Evolutionary conservation across 1,140 invertebrate genomes (phyloP).

Genomic region (Parapsyche elsis): DNA sequence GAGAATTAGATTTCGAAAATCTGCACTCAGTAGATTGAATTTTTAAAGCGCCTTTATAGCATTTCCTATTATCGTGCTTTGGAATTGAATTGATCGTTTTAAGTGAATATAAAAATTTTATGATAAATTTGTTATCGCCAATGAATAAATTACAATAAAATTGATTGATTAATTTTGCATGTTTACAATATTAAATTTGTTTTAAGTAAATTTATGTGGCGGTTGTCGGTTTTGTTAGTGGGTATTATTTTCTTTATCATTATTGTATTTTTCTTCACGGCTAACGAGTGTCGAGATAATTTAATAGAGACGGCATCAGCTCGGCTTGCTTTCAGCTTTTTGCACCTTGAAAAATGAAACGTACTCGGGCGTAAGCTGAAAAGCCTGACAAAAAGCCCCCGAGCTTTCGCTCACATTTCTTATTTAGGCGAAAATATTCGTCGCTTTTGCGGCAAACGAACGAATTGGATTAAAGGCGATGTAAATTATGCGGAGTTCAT

Average conservation of each 20-base stretch:
- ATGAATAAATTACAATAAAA: no score
- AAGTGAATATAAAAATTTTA: no score
- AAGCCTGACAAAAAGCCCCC: slow-evolving; percentile 23
- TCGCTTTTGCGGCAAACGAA: slow-evolving; percentile 1
- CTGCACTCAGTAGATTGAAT: no score
- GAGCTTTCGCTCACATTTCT: slow-evolving; percentile 14
- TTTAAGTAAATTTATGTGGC: no score
- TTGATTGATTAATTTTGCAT: no score
- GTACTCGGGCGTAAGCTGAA: slow-evolving; percentile 8
- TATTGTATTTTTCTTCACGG: background rate
- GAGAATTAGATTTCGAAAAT: no score
- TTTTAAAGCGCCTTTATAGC: no score
- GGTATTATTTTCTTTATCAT: background rate
- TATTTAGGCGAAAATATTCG: background rate
- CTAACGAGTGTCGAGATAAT: slow-evolving; percentile 3
- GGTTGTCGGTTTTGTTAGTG: background rate
- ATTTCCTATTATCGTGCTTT: no score
- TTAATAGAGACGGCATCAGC: background rate
- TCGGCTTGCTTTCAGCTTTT: background rate
- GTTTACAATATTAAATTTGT: no score
- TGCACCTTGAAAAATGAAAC: slow-evolving; percentile 9
- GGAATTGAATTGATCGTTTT: no score
- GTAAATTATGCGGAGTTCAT: slow-evolving; percentile 3
- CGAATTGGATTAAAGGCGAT: slow-evolving; percentile 7
- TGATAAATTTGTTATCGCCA: no score